phyloP scores from a whole-genome alignment of 2,797 vertebrate species.

The Hoplostethus mediterraneus region DNA sequence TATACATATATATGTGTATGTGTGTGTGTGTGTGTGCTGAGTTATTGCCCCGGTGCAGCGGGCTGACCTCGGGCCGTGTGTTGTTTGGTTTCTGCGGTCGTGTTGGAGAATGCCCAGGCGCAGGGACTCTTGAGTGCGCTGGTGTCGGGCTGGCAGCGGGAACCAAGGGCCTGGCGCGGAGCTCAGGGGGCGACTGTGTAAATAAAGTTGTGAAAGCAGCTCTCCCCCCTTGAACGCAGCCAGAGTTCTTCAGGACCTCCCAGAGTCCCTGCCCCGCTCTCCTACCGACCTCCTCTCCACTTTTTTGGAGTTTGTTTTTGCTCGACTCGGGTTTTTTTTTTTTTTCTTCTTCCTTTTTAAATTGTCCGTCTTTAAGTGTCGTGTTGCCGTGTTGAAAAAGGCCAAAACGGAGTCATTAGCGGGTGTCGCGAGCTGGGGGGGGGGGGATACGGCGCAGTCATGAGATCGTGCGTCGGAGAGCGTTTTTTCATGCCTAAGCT shows the following conservation, averaged over 20 bases:
- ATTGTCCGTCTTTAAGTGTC: constrained; percentile 14
- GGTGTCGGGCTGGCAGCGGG: constrained; percentile 57
- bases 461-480: constrained; percentile 17
- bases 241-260: constrained; percentile 61
- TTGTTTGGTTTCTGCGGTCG: constrained; percentile 73
- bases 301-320: no score
- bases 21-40: constrained; percentile 42
- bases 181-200: constrained; percentile 68
- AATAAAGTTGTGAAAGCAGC: constrained; percentile 69
- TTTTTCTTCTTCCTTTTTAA: neutral
- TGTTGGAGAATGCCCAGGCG: constrained; percentile 71
- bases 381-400: neutral
- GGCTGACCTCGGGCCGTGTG: constrained; percentile 60
- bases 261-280: constrained; percentile 49
- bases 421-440: constrained; percentile 11
- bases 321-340: constrained; percentile 1
- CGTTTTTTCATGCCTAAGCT: constrained; percentile 28
- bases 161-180: constrained; percentile 42
- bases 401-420: constrained; percentile 37
- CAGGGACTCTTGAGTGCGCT: constrained; percentile 40
- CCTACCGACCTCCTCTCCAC: constrained; percentile 19
- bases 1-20: constrained; percentile 9
- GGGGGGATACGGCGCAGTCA: constrained; percentile 19
- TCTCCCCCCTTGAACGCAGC: constrained; percentile 39
- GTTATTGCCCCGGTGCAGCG: constrained; percentile 59